Percentiles rank a stretch among this genome's conserved stretches.
Evolutionary conservation across 1,140 invertebrate species (phyloP).

Genomic region (Drosophila mojavensis): DNA sequence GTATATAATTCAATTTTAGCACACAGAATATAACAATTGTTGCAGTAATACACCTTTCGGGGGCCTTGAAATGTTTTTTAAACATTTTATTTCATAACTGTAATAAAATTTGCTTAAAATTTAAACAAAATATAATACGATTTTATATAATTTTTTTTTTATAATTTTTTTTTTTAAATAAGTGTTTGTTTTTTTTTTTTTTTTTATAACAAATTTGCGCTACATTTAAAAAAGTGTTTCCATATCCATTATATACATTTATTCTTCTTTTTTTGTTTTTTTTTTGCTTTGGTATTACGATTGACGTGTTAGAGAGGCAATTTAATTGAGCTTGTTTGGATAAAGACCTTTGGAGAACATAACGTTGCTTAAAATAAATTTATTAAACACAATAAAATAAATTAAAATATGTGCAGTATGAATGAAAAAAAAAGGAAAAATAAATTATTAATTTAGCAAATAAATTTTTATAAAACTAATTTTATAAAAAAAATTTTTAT

Average conservation of each 20-base stretch:
- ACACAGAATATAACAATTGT: constrained; percentile 79
- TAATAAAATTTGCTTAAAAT: constrained; percentile 57
- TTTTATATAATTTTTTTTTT: constrained; percentile 3
- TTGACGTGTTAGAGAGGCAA: constrained; percentile 41
- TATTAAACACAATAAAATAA: no score
- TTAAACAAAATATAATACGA: constrained; percentile 46
- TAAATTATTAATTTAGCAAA: no score
- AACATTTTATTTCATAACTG: constrained; percentile 72
- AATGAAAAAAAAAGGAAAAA: not conserved
- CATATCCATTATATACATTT: constrained; percentile 62
- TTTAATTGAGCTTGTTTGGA: constrained; percentile 56
- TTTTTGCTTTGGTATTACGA: constrained; percentile 6
- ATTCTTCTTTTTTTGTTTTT: constrained; percentile 42
- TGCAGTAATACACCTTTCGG: constrained; percentile 74
- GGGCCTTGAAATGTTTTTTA: constrained; percentile 71
- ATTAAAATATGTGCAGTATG: not conserved
- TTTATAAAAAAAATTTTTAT: no score
- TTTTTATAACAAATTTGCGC: constrained; percentile 66
- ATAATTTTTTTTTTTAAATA: constrained; percentile 34
- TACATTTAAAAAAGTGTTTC: constrained; percentile 54
- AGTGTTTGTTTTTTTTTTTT: constrained; percentile 36
- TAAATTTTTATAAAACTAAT: no score
- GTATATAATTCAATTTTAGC: constrained; percentile 62
- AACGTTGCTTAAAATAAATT: not conserved
- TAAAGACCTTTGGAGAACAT: constrained; percentile 11